These are phyloP conservation scores for Strigamia crassipes DNA, from an alignment of 2,888 invertebrate species.

Conservation along the genomic window DNA sequence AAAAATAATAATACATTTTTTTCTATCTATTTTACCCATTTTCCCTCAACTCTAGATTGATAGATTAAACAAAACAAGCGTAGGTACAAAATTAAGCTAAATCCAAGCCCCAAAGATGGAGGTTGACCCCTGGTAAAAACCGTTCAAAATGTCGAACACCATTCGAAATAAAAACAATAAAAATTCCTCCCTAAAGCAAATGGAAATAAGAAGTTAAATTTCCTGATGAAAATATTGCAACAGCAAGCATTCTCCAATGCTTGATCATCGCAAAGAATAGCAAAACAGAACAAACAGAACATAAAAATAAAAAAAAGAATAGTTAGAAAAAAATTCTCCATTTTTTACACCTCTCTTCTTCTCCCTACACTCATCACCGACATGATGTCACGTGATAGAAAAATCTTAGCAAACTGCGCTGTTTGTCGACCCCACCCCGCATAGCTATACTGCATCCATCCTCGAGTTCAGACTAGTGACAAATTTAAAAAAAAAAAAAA, in stretches of 20 bases:
- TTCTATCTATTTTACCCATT: not conserved
- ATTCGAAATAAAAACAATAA: not conserved
- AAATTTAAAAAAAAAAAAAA: not conserved
- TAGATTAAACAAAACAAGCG: too few relatives aligned
- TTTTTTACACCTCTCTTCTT: constrained; percentile 8
- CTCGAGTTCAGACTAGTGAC: constrained; percentile 13
- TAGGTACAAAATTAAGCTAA: not conserved
- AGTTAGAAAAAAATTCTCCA: not conserved
- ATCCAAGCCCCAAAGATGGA: not conserved
- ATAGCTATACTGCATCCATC: constrained; percentile 16
- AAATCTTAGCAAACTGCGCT: constrained; percentile 24
- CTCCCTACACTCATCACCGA: constrained; percentile 15
- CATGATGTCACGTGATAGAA: constrained; percentile 31
- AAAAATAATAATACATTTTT: not conserved
- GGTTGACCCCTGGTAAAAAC: not conserved
- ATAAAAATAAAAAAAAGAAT: too few relatives aligned
- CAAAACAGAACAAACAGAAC: not conserved
- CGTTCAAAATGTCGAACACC: not conserved
- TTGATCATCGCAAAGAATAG: not conserved
- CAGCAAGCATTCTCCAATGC: not conserved
- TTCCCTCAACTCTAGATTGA: not conserved
- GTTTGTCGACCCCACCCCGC: constrained; percentile 28
- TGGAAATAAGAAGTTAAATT: not conserved
- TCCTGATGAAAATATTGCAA: not conserved
- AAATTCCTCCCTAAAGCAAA: not conserved